These are phyloP conservation scores for Aphidoletes aphidimyza DNA, from an alignment of 2,888 invertebrate species.

Conservation along the genomic window DNA sequence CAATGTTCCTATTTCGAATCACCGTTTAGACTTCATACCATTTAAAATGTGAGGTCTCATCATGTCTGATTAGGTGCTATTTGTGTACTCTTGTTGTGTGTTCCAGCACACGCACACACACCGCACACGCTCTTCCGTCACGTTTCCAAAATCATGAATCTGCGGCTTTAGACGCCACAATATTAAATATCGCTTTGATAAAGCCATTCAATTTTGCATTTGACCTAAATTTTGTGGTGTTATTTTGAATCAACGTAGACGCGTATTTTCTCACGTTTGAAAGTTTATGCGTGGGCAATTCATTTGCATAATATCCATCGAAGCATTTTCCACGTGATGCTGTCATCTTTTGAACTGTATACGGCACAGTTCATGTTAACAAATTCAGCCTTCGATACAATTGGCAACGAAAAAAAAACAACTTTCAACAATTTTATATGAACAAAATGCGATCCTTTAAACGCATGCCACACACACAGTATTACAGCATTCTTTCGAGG, in stretches of 20 bases:
- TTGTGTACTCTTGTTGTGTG: not conserved
- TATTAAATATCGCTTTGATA: too few relatives aligned
- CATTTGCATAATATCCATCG: not conserved
- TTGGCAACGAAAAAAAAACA: too few relatives aligned
- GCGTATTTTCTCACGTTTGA: not conserved
- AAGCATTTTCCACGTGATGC: too few relatives aligned
- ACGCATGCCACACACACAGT: too few relatives aligned
- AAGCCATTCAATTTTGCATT: too few relatives aligned
- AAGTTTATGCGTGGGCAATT: not conserved
- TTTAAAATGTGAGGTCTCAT: not conserved
- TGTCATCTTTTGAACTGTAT: too few relatives aligned
- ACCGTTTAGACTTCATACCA: not conserved
- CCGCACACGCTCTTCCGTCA: not conserved
- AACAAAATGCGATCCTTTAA: not conserved
- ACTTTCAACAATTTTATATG: too few relatives aligned
- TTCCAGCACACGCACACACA: not conserved
- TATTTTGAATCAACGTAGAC: slow-evolving; percentile 2
- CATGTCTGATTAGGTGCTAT: slow-evolving; percentile 26
- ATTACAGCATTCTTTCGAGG: not conserved
- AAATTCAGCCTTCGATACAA: too few relatives aligned
- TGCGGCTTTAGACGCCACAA: too few relatives aligned
- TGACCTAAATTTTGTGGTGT: not conserved
- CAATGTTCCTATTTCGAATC: not conserved
- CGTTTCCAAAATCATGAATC: not conserved
- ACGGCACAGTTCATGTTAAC: too few relatives aligned